Evolutionary conservation across 2,113 vertebrate species (phyloP).

Genomic region (Dicerorhinus sumatrensis): DNA sequence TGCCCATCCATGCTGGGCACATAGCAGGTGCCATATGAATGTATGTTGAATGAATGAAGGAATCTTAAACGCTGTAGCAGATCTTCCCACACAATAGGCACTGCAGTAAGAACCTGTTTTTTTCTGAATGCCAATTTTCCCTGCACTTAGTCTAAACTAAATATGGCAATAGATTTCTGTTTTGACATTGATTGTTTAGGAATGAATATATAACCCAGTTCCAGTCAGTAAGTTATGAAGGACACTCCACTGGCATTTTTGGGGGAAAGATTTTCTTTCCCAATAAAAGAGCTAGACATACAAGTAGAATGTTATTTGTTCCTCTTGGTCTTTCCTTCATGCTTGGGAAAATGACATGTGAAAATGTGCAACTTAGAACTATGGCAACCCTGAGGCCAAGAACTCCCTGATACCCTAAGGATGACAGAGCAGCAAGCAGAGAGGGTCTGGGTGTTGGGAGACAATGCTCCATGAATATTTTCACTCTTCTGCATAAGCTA

Average conservation of each 20-base stretch:
- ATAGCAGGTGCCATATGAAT: background rate
- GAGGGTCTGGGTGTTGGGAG: no score
- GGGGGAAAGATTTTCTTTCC: background rate
- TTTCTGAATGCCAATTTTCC: background rate
- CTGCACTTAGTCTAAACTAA: background rate
- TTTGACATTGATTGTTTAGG: background rate
- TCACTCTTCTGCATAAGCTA: background rate
- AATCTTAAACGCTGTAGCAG: background rate
- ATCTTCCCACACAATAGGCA: background rate
- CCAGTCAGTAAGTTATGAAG: background rate
- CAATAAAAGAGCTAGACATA: background rate
- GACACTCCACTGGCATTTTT: background rate
- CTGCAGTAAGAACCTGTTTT: background rate
- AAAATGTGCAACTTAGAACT: background rate
- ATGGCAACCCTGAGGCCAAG: background rate
- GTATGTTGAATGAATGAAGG: background rate
- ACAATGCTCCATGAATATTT: background rate
- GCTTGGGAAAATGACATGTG: background rate
- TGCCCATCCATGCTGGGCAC: background rate
- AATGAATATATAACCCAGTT: background rate
- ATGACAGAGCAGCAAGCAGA: background rate
- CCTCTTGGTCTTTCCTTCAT: background rate
- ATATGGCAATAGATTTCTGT: background rate
- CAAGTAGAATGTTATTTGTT: background rate
- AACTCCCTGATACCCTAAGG: background rate